Conservation (phyloP, 2,888 invertebrate species). For the Drosophila hamatofila region DNA sequence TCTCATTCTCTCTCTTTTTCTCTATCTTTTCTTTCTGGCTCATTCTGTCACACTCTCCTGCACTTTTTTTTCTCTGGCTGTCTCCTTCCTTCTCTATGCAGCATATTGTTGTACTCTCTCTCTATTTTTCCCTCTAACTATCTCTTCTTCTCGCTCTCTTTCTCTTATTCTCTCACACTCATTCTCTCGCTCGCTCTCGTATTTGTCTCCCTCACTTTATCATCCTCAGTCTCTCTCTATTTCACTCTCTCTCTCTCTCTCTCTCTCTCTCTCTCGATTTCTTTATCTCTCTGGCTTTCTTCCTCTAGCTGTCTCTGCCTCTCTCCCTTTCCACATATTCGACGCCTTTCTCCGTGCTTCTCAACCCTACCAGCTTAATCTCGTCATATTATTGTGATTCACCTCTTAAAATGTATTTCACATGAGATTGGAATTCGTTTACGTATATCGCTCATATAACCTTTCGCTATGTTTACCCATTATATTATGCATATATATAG, state of each 20-base stretch:
- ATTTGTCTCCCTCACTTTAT: too few species aligned
- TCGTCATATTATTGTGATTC: not conserved
- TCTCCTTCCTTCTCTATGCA: not conserved
- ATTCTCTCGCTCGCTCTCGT: not conserved
- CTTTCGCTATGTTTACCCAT: not conserved
- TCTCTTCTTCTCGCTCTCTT: not conserved
- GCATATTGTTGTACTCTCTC: too few species aligned
- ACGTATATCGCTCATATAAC: not conserved
- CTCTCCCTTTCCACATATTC: not conserved
- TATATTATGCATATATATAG: not conserved
- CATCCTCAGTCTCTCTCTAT: not conserved
- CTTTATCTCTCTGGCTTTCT: not conserved
- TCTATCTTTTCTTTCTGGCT: not conserved
- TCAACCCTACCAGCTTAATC: not conserved
- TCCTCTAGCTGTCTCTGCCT: not conserved
- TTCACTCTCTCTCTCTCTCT: not conserved
- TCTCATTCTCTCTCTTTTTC: not conserved
- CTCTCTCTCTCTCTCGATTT: not conserved
- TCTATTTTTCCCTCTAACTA: not conserved
- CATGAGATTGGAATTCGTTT: not conserved
- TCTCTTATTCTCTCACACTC: not conserved
- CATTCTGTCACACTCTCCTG: too few species aligned
- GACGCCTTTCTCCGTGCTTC: not conserved
- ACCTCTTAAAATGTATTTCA: constrained; percentile 4
- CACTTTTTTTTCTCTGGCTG: too few species aligned